A percentile compares a stretch with the other conserved stretches of the same genome.
Evolutionary conservation across 2,797 vertebrate genomes (phyloP).

Genomic region (Poeciliopsis gracilis): DNA sequence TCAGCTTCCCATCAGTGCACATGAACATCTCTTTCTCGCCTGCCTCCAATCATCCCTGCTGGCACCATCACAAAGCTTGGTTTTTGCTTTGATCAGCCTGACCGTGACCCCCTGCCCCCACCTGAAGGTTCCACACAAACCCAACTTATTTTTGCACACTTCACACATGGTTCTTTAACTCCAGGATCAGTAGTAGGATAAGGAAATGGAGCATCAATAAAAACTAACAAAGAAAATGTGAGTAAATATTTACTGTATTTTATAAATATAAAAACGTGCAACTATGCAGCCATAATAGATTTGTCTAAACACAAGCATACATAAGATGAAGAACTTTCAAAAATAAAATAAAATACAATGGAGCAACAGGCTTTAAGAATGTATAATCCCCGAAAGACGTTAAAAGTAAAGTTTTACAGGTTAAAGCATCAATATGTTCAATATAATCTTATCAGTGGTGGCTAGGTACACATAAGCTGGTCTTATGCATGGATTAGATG

Average conservation of each 20-base stretch:
- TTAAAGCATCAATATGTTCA: background rate
- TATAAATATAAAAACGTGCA: background rate
- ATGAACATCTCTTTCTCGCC: constrained; percentile 53
- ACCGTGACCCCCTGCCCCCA: background rate
- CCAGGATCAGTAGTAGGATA: background rate
- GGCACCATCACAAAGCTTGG: constrained; percentile 12
- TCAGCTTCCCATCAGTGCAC: constrained; percentile 57
- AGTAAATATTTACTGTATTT: constrained; percentile 4
- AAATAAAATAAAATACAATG: background rate
- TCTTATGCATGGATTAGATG: background rate
- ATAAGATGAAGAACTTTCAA: background rate
- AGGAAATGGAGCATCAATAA: background rate
- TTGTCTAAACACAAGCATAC: background rate
- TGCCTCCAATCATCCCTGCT: constrained; percentile 23
- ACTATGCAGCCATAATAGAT: background rate
- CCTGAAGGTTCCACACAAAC: constrained; percentile 12
- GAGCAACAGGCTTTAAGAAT: background rate
- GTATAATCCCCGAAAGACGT: background rate
- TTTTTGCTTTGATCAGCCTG: constrained; percentile 10
- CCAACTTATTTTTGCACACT: background rate
- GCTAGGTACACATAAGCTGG: background rate
- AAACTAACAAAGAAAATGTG: background rate
- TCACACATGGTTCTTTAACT: background rate
- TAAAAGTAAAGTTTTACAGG: background rate
- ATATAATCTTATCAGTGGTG: background rate